Conservation (phyloP, 2,797 vertebrate genomes). For the Gymnothorax javanicus region DNA sequence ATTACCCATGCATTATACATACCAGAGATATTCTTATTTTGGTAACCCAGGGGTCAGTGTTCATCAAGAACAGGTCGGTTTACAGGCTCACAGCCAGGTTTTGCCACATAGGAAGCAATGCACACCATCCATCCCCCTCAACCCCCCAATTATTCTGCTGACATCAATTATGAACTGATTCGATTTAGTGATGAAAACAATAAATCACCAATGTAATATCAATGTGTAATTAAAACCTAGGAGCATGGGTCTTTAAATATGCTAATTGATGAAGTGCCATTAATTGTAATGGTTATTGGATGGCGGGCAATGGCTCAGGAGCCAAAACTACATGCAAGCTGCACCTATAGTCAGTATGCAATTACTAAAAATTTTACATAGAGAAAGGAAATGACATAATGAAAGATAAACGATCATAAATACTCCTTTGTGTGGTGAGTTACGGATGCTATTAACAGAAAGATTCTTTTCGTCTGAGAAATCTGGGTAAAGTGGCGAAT, state of each 20-base stretch:
- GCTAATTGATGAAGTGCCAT: slow-evolving; percentile 39
- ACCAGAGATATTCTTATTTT: slow-evolving; percentile 27
- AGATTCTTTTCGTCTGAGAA: background rate
- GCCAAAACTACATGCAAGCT: background rate
- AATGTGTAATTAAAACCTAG: slow-evolving; percentile 43
- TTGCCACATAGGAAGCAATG: slow-evolving; percentile 4
- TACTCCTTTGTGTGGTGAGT: background rate
- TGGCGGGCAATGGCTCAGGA: background rate
- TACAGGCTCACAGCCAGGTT: background rate
- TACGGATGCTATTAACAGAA: background rate
- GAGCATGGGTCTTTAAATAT: slow-evolving; percentile 46
- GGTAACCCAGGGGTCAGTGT: slow-evolving; percentile 25
- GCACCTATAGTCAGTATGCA: background rate
- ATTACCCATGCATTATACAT: slow-evolving; percentile 22
- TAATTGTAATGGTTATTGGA: slow-evolving; percentile 34
- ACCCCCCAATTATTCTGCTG: slow-evolving; percentile 31
- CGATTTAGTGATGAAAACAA: slow-evolving; percentile 48
- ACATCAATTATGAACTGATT: slow-evolving; percentile 43
- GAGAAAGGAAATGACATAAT: background rate
- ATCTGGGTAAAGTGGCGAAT: background rate
- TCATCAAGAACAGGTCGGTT: slow-evolving; percentile 36
- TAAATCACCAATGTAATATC: slow-evolving; percentile 40
- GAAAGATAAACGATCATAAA: background rate
- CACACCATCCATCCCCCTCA: background rate
- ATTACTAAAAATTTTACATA: background rate